Evolutionary conservation across 2,888 invertebrate genomes (phyloP), one percentile per base, ranked within the genome.

Genomic region (Spodoptera littoralis): DNA sequence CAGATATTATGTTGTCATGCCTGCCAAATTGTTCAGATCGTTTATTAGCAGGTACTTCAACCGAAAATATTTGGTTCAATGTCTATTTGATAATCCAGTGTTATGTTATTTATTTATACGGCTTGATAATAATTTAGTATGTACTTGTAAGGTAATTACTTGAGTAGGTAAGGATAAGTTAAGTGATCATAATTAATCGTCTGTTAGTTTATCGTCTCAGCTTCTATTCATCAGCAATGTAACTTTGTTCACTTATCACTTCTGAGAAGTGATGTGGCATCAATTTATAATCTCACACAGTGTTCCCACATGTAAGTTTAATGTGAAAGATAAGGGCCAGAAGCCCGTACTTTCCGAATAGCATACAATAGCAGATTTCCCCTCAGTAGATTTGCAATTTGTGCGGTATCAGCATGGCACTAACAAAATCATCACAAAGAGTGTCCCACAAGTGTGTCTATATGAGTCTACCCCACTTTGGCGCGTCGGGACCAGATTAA

Each of bases 401-500:
- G 65, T 71, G 60, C 59, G 30, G 58, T 69, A 60, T 77, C 68
- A 77, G 71, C 45, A 41, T 43, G 11, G 52, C 65, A 63, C 56
- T 64, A 50, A 43, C 62, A 53, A 58, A 69, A 74, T 72, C 44
- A 70, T 76, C 49, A 53, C 59, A 65, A 70, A 73, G 64, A 65
- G 51, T 65, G 62, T 73, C 53, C 63, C 62, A 61, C 56, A 76
- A 79, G 68, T 71, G 64, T 63, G 73, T 73, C 70, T 79, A 54
- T 77, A 76, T 77, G 76, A 73, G 60, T 69, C 68, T 63, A 66
- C 70, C 79, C 81, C 51, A 70, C 64, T 73, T 73, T 68, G 72
- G 79, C 73, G 79, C 82, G 77, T 67, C 58, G 80, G 77, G 81
- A 79, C 73, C 77, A 83, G 85, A 88, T 87, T 88, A 86, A 80